phyloP scores from a whole-genome alignment of 2,797 vertebrate genomes.

The Coccyzus lansbergi region DNA sequence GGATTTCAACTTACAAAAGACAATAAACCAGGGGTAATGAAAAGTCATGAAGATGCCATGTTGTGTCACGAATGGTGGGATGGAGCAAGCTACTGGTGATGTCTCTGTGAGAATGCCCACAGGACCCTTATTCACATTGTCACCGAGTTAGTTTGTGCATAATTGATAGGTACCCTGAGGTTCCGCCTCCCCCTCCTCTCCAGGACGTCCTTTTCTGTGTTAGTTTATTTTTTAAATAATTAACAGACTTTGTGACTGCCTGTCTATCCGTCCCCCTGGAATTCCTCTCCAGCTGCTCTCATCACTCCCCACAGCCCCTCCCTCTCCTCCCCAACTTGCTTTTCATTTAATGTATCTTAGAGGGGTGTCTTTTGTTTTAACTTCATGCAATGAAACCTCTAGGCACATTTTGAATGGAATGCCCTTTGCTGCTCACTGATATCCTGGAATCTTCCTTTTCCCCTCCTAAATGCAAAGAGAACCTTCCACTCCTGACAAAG shows the following conservation, averaged over 20 bases:
- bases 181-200: not conserved
- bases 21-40: not conserved
- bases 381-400: not conserved
- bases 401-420: not conserved
- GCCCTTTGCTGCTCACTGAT: not conserved
- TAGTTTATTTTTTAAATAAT: constrained; percentile 72
- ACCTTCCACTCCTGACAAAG: not conserved
- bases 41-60: not conserved
- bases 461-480: not conserved
- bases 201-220: constrained; percentile 43
- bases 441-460: not conserved
- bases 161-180: constrained; percentile 33
- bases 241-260: constrained; percentile 55
- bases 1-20: constrained; percentile 33
- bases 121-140: not conserved
- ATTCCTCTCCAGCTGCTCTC: constrained; percentile 53
- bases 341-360: not conserved
- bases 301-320: not conserved
- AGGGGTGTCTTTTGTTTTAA: not conserved
- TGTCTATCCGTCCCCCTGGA: constrained; percentile 29
- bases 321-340: not conserved
- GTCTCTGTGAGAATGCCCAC: not conserved
- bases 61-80: not conserved
- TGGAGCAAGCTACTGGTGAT: not conserved
- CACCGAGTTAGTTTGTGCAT: constrained; percentile 11